phyloP scores from a whole-genome alignment of 2,797 vertebrate genomes.

The Microchirus variegatus region DNA sequence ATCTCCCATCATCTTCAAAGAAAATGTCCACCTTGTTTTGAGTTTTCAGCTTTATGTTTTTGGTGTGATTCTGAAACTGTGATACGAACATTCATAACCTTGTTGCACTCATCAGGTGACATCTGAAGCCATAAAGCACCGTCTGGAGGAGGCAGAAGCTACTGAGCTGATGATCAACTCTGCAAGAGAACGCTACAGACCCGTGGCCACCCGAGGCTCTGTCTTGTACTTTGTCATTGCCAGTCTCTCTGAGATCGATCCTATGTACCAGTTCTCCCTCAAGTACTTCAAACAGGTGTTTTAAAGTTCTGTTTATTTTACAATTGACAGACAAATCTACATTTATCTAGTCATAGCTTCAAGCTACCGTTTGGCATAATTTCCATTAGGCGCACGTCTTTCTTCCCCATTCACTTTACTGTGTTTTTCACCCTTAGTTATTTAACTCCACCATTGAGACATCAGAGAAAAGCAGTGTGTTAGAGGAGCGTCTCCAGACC shows the following conservation, averaged over 20 bases:
- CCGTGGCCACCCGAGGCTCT: constrained; percentile 82
- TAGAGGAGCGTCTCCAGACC: constrained; percentile 75
- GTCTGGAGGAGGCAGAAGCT: constrained; percentile 82
- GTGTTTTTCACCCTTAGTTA: constrained; percentile 61
- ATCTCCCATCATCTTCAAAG: not conserved
- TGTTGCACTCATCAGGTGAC: constrained; percentile 75
- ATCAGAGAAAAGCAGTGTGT: constrained; percentile 69
- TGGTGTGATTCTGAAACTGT: no score
- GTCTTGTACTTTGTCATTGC: constrained; percentile 86
- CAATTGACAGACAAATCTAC: not conserved
- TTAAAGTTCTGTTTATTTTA: not conserved
- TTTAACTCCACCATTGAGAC: constrained; percentile 84
- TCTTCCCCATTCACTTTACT: not conserved
- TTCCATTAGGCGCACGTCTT: not conserved
- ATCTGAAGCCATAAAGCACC: constrained; percentile 81
- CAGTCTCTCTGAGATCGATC: constrained; percentile 86
- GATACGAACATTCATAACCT: no score
- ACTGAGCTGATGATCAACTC: constrained; percentile 84
- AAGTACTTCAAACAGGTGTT: constrained; percentile 88
- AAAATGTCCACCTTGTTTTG: not conserved
- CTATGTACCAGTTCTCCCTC: constrained; percentile 88
- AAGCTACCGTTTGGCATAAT: not conserved
- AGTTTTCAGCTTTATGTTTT: not conserved
- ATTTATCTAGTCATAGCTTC: not conserved
- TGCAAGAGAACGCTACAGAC: constrained; percentile 81